Base-by-base conservation (phyloP, 1,140 invertebrate species). In the Temnothorax longispinosus region DNA sequence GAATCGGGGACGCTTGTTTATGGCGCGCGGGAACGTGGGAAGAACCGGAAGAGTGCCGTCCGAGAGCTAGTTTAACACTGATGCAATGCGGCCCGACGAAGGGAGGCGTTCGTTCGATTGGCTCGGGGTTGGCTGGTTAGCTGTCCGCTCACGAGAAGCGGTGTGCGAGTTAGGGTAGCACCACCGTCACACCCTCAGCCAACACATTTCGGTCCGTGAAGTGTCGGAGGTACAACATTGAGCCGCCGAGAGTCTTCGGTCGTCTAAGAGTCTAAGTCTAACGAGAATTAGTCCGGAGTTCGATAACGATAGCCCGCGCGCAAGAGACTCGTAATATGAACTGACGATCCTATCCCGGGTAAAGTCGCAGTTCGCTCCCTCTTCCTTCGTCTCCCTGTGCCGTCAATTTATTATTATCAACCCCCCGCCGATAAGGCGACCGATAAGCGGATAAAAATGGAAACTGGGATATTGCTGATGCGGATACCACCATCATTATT, bases 31-130 rank as follows among this genome's bases (percentile, higher is more conserved):
- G n/a, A 71, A 18, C 41, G 41, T n/a, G 87, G 71, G 64, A 90
- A 91, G 89, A 85, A 89, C 82, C 86, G 78, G 90, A 91, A 91
- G 89, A 91, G 91, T 87, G 80, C 91, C 86, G 85, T 27, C 69
- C 89, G 92, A 90, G 88, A 86, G 93, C 80, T 90, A 86, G 89
- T 82, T 90, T 90, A 85, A 87, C 91, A 94, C 93, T 93, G 93
- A 93, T 92, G 93, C 93, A 90, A 90, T 92, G 92, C 90, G 77
- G 91, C 52, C 88, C 82, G 89, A 84, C 67, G 82, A 87, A 88
- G 84, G 91, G 91, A 90, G 93, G 90, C 88, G 89, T 90, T 50
- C 88, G 90, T 93, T 93, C 86, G 88, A 88, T 91, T 93, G 88
- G 77, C 90, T 87, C 85, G 89, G 86, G 89, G 82, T 88, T 87